A percentile compares a stretch with the other conserved stretches of the same genome.
phyloP scores from a whole-genome alignment of 2,113 vertebrate genomes.

The Bos indicus region DNA sequence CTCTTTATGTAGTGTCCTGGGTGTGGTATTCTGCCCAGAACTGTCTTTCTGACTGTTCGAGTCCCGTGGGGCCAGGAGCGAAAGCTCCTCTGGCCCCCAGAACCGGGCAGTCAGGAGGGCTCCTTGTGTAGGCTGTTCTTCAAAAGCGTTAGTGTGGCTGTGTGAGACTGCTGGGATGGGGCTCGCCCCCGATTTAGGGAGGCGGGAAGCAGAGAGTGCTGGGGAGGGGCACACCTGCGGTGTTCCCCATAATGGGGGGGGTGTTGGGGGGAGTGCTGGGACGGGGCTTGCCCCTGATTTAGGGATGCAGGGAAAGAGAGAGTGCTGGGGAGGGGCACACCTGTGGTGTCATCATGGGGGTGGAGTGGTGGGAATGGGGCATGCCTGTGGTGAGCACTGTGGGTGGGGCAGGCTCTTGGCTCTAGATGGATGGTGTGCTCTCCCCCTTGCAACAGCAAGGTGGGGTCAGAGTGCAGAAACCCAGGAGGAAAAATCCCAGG shows the following conservation, averaged over 20 bases:
- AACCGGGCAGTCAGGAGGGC: not conserved
- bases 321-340: not conserved
- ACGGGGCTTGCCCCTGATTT: not conserved
- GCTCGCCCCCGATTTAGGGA: not conserved
- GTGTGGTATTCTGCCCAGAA: not conserved
- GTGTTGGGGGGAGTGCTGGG: no score
- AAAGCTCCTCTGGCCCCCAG: not conserved
- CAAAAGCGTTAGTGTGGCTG: rapidly evolving
- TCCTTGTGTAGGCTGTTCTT: not conserved
- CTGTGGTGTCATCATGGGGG: not conserved
- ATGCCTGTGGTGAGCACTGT: not conserved
- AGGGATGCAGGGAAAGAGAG: not conserved
- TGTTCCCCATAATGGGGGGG: no score
- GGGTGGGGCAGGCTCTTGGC: not conserved
- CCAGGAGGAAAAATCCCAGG: not conserved
- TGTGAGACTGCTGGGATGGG: rapidly evolving
- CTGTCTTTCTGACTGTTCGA: not conserved
- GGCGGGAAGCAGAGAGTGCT: no score
- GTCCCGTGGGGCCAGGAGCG: not conserved
- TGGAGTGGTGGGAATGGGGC: not conserved
- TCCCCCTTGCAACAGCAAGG: not conserved
- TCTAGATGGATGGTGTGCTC: not conserved
- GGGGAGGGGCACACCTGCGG: no score
- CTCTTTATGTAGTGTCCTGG: not conserved
- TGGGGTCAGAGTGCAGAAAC: not conserved